A percentile compares a stretch with the other conserved stretches of the same genome.
phyloP scores from a whole-genome alignment of 2,888 invertebrate species.

The Agrochola macilenta region DNA sequence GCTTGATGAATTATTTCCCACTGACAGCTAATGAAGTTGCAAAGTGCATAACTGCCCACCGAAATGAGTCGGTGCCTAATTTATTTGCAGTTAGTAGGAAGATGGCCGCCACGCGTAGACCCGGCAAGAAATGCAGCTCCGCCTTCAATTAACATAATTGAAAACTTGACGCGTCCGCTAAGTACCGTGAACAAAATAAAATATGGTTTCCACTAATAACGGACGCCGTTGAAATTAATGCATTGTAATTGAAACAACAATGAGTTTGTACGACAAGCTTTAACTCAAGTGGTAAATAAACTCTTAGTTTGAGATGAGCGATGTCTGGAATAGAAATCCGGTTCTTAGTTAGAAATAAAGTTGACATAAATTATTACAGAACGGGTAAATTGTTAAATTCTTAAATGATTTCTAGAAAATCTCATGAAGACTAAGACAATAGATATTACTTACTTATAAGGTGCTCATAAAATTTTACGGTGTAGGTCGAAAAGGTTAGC shows the following conservation, averaged over 20 bases:
- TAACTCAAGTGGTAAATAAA: slow-evolving; percentile 18
- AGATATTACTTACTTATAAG: not conserved
- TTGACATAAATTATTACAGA: not conserved
- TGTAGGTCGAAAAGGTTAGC: not conserved
- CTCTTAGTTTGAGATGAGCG: slow-evolving; percentile 10
- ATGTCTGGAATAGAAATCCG: not conserved
- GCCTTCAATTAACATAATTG: slow-evolving; percentile 80
- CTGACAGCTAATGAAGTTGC: slow-evolving; percentile 45
- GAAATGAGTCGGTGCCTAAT: slow-evolving; percentile 56
- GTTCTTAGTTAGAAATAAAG: slow-evolving; percentile 5
- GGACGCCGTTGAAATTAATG: slow-evolving; percentile 55
- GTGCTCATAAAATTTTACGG: not conserved
- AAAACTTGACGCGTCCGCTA: slow-evolving; percentile 73
- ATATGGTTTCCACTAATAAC: slow-evolving; percentile 63
- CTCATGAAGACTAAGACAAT: not conserved
- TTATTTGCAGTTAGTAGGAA: slow-evolving; percentile 66
- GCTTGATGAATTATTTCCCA: slow-evolving; percentile 29
- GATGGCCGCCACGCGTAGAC: slow-evolving; percentile 71
- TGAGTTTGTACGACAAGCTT: slow-evolving; percentile 26
- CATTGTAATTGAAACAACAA: slow-evolving; percentile 48
- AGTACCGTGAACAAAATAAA: slow-evolving; percentile 67
- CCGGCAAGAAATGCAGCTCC: slow-evolving; percentile 76
- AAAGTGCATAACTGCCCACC: slow-evolving; percentile 40
- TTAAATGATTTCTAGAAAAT: not conserved
- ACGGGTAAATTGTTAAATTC: not conserved